Base-by-base conservation (phyloP, 2,113 vertebrate species). In the Electrona antarctica region DNA sequence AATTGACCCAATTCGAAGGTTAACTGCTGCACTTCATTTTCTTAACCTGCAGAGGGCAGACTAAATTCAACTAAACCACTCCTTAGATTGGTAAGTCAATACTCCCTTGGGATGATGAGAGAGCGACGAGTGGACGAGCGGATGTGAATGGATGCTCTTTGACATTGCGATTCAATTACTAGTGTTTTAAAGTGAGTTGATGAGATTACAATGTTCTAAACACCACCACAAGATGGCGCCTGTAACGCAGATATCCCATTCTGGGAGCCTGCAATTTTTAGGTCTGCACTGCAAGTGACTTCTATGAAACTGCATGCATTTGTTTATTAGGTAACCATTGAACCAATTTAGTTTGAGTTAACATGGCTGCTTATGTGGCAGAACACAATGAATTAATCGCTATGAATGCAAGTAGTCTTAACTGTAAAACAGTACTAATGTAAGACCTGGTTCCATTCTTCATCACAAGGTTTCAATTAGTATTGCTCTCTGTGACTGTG, bases 201-300 rank as follows among this genome's bases (percentile, higher is more conserved):
- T 57, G 58, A 68, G 81, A 63, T 80, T 66, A 68, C 7, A 12
- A 62, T 15, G 45, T 41, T 49, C 10, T 3, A 0, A 1, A 56
- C 57, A 0, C 6, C 2, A 10, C 85, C 91, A 85, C 85, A 28
- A 88, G 90, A 73, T 80, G 89, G 85, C 69, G 82, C 52, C 9
- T 62, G 10, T 3, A 50, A 10, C 11, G 4, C 7, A 21, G n/a
- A 1, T 41, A 41, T 41, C 5, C 33, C 33, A 1, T 41, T 41
- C 33, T 41, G 33, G 33, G 33, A 41, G 33, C 33, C 33, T 41
- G 33, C 33, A 41, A 41, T 41, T 1, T 41, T 41, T 41, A 6
- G 21, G 21, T 21, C 21, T 21, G 33, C 33, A 41, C 33, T 41
- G 33, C 33, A 41, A 41, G 33, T 41, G 33, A 41, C 3, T 41